Base-by-base conservation (phyloP, 2,797 vertebrate genomes). In the Eulemur mongoz region DNA sequence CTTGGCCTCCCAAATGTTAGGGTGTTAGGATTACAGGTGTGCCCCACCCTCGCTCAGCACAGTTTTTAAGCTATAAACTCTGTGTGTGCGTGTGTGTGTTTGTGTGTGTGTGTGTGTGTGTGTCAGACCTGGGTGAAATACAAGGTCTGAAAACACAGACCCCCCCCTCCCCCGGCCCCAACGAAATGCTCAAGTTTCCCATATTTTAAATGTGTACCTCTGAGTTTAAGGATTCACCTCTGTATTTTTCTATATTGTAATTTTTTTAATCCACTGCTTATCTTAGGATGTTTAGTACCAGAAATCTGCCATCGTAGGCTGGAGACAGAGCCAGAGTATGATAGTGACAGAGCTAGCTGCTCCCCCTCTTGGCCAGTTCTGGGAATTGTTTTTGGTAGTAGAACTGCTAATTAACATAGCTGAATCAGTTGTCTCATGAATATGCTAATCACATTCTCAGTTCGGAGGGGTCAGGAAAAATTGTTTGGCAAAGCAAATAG, bases 371-470 rank as follows among this genome's bases (percentile, higher is more conserved):
- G 96, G 92, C 73, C 89, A 92, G 40, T 94, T 82, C 48, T 88
- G 78, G 91, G 61, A 96, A 40, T 85, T 73, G 54, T 72, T 73
- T 89, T 88, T 89, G 22, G 1, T 82, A 89, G 86, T 93, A 80
- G 75, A 93, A 35, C 76, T 90, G 40, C 72, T 96, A 97, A 97
- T 98, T 98, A 97, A 92, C 96, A 95, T 93, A 96, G 72, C 72
- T 87, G 83, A 96, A 96, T 93, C 83, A 79, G 63, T 97, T 96
- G n/a, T 92, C 95, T 97, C 94, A 96, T 97, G 89, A 97, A 96
- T 97, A 97, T 97, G 97, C 89, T 97, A 97, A 97, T 97, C 4
- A 94, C 73, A 38, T 18, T 69, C 75, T 86, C 45, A 48, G 91
- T 96, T 94, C 63, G 65, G 48, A 70, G 75, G 59, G 6, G 75